Conservation (phyloP, 2,797 vertebrate species). For the Acanthis flammea region DNA sequence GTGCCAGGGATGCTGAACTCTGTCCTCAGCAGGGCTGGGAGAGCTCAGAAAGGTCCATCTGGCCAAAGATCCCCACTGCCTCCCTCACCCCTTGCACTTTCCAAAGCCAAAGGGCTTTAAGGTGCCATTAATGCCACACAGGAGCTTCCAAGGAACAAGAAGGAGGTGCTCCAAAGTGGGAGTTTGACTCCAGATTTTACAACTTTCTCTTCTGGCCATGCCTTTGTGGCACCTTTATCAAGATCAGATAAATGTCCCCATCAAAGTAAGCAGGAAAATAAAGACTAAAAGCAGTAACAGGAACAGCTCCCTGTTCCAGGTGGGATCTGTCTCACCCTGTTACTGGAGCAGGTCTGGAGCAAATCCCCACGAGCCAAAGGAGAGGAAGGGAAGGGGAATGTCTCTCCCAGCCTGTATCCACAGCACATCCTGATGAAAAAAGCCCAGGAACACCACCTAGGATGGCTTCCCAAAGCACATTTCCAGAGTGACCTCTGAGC, state of each 20-base stretch:
- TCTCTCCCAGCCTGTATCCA: fast-evolving
- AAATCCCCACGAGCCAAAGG: fast-evolving
- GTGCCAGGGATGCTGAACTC: not conserved
- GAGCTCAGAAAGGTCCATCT: not conserved
- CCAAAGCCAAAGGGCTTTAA: not conserved
- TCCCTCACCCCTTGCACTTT: not conserved
- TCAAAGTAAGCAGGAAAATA: not conserved
- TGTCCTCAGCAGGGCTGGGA: not conserved
- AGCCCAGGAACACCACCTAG: not conserved
- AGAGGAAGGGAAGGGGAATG: not conserved
- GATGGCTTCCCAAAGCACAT: not conserved
- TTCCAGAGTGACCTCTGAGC: not conserved
- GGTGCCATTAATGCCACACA: not conserved
- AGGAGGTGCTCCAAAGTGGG: not conserved
- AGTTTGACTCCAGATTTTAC: not conserved
- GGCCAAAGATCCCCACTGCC: not conserved
- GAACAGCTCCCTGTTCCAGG: not conserved
- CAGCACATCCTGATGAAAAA: not conserved
- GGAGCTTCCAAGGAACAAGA: not conserved
- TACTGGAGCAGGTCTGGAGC: not conserved
- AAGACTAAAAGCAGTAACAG: not conserved
- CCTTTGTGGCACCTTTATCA: not conserved
- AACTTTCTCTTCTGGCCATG: not conserved
- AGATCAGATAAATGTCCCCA: not conserved
- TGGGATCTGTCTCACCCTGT: not conserved